These are phyloP conservation scores for Ctenicera cuprea DNA, from an alignment of 2,888 invertebrate species.

Conservation along the genomic window DNA sequence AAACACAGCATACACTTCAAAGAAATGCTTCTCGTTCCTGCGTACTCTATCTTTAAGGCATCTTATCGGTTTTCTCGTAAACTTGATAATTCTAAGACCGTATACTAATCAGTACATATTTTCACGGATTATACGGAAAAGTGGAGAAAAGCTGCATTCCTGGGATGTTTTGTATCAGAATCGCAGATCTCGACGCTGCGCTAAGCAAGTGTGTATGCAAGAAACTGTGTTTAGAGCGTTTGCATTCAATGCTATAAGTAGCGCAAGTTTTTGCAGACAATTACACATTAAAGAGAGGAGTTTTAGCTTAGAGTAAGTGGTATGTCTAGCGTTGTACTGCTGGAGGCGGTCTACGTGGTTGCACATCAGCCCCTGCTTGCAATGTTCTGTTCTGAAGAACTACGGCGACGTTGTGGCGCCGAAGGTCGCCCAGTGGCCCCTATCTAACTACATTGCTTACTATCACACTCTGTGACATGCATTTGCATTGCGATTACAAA, in stretches of 20 bases:
- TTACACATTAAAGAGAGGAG: constrained; percentile 48
- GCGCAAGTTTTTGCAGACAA: constrained; percentile 51
- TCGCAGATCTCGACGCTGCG: neutral
- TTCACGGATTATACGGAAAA: constrained; percentile 4
- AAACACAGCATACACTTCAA: too few species aligned
- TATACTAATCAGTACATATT: constrained; percentile 4
- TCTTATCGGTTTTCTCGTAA: neutral
- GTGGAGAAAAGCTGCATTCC: neutral
- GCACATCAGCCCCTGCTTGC: constrained; percentile 42
- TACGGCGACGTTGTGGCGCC: constrained; percentile 58
- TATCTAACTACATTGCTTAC: constrained; percentile 51
- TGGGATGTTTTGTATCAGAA: constrained; percentile 6
- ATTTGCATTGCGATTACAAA: constrained; percentile 57
- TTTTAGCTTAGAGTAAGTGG: constrained; percentile 43
- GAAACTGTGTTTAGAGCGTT: constrained; percentile 20
- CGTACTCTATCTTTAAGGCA: neutral
- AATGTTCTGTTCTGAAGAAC: constrained; percentile 48
- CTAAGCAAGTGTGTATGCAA: constrained; percentile 1
- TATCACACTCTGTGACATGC: constrained; percentile 55
- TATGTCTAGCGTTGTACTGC: constrained; percentile 50
- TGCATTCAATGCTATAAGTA: constrained; percentile 38
- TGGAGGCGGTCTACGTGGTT: constrained; percentile 49
- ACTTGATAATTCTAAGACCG: neutral
- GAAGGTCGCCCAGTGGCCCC: constrained; percentile 60
- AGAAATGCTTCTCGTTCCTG: too few species aligned